Conservation (phyloP, 2,797 vertebrate genomes). For the Argentina silus region DNA sequence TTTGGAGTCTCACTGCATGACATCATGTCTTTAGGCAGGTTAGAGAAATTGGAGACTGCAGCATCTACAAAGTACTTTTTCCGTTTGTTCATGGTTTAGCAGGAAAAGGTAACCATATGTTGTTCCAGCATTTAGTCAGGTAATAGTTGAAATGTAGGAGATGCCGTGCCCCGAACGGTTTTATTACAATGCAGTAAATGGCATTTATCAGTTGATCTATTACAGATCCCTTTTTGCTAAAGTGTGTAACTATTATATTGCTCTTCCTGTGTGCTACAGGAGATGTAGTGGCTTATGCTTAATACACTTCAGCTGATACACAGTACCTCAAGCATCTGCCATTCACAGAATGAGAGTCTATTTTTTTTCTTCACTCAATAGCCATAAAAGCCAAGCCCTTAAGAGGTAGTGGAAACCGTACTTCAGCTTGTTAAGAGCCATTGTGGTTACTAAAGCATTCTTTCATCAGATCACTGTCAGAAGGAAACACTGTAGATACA, state of each 20-base stretch:
- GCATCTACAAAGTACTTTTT: not conserved
- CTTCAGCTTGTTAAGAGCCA: slow-evolving; percentile 53
- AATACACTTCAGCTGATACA: slow-evolving; percentile 36
- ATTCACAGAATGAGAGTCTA: slow-evolving; percentile 29
- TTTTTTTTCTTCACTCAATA: slow-evolving; percentile 49
- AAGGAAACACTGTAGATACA: slow-evolving; percentile 41
- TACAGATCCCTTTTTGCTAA: not conserved
- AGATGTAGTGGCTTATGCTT: slow-evolving; percentile 36
- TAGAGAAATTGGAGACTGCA: slow-evolving; percentile 29
- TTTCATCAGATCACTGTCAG: slow-evolving; percentile 39
- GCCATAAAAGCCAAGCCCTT: slow-evolving; percentile 52
- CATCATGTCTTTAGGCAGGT: slow-evolving; percentile 42
- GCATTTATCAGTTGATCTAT: not conserved
- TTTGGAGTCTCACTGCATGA: slow-evolving; percentile 31
- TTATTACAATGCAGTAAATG: not conserved
- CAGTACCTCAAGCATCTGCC: slow-evolving; percentile 29
- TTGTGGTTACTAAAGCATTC: slow-evolving; percentile 43
- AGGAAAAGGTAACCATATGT: slow-evolving; percentile 12
- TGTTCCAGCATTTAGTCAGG: not conserved
- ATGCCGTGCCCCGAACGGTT: not conserved
- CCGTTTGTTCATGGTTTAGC: slow-evolving; percentile 2
- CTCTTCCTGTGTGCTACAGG: slow-evolving; percentile 14
- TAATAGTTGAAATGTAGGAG: not conserved
- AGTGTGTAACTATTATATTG: slow-evolving; percentile 19
- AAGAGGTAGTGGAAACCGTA: slow-evolving; percentile 51